Base-by-base conservation (phyloP, 2,888 invertebrate species). In the Gandaritis pyraliata region DNA sequence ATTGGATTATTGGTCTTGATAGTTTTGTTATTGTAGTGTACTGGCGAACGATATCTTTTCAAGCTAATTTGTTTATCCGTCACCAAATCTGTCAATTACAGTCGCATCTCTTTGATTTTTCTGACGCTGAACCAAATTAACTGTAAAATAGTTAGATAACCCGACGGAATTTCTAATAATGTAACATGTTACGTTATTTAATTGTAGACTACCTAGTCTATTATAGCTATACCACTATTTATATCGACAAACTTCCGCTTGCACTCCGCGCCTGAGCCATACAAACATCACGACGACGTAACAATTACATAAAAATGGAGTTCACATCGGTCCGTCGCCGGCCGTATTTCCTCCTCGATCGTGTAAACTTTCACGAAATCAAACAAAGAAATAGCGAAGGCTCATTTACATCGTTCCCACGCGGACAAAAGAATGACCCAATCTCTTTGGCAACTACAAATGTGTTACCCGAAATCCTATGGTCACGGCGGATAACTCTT, bases 351-450 rank as follows among this genome's bases (percentile, higher is more conserved):
- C 89, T 87, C 86, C 83, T 87, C 90, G 87, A 90, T 90, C 90
- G 90, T 89, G 90, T 90, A 89, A 88, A 92, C 90, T 91, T 91
- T 91, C 91, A 90, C 91, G 90, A 91, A 90, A 91, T 91, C 91
- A 91, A 91, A 91, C 91, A 91, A 91, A 91, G 91, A 91, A 90
- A 90, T 90, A 89, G 90, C 86, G 87, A 88, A 86, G 78, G 83
- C 88, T 90, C 90, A 91, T 91, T 92, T 91, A 87, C 91, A 92
- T 92, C 85, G 81, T 90, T 92, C 91, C 89, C 91, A 92, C 88
- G 87, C 87, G 88, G 88, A 92, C 90, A 92, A 92, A 84, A 88
- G 90, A 90, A 90, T 90, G 88, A 86, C 86, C 90, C 87, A 88
- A 90, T 89, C 88, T 78, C 86, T 89, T 88, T 89, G 88, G 88